A percentile compares a stretch with the other conserved stretches of the same genome.
Evolutionary conservation across 2,113 vertebrate genomes (phyloP).

Genomic region (Egretta garzetta): DNA sequence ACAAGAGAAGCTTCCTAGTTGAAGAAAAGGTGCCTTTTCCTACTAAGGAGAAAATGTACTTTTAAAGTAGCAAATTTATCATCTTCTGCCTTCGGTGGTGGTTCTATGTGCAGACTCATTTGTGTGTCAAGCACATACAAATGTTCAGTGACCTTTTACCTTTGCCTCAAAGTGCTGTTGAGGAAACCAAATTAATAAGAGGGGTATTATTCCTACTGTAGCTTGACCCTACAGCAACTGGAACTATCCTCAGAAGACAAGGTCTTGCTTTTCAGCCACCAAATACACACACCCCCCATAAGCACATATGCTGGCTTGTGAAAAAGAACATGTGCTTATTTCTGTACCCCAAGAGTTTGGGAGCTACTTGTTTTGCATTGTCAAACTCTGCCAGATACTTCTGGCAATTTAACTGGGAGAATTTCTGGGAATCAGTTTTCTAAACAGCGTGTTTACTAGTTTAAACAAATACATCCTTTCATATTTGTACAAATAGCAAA

Average conservation of each 20-base stretch:
- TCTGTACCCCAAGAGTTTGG: not conserved
- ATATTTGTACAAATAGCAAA: not conserved
- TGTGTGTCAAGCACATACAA: not conserved
- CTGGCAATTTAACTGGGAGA: not conserved
- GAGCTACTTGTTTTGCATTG: not conserved
- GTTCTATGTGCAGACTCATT: fast-evolving
- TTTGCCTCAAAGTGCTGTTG: not conserved
- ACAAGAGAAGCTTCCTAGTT: not conserved
- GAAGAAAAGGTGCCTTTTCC: not conserved
- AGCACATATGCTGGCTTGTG: not conserved
- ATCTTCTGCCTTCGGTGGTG: not conserved
- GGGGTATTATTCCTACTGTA: not conserved
- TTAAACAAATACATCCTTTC: not conserved
- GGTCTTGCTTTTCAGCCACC: not conserved
- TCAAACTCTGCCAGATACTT: not conserved
- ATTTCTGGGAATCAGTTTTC: not conserved
- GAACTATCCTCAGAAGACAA: not conserved
- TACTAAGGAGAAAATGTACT: not conserved
- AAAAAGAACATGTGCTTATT: not conserved
- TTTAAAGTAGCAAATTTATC: not conserved
- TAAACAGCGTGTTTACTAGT: not conserved
- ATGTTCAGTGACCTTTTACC: not conserved
- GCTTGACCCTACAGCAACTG: not conserved
- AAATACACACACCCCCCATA: not conserved
- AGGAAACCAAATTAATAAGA: not conserved